Conservation (phyloP, 1,140 invertebrate species). For the Coptotermes formosanus region DNA sequence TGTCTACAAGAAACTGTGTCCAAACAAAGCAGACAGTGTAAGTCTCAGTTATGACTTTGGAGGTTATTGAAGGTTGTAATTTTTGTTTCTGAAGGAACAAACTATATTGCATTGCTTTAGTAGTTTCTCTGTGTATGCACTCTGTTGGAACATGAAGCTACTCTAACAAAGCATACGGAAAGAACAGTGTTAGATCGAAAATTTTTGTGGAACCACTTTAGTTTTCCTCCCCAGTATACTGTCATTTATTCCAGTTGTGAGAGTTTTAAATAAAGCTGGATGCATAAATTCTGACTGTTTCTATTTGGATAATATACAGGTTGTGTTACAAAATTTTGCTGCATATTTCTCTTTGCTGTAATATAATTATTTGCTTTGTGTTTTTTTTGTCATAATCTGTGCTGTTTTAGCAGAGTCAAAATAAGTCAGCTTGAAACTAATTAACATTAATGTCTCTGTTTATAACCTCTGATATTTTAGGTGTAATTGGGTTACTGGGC, state of each 20-base stretch:
- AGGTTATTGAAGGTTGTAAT: constrained; percentile 21
- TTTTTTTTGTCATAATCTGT: not conserved
- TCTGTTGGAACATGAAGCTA: not conserved
- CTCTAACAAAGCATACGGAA: not conserved
- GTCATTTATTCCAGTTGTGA: not conserved
- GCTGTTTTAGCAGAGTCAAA: not conserved
- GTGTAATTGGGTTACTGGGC: not conserved
- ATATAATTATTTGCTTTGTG: not conserved
- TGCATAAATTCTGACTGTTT: not conserved
- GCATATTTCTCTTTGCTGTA: not conserved
- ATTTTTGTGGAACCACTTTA: not conserved
- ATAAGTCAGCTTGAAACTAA: not conserved
- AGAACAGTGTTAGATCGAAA: not conserved
- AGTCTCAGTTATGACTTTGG: constrained; percentile 43
- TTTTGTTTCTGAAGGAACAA: not conserved
- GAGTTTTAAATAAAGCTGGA: not conserved
- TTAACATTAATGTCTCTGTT: not conserved
- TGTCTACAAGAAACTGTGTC: constrained; percentile 62
- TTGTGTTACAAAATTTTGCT: not conserved
- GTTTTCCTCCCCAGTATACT: not conserved
- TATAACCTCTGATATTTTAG: not conserved
- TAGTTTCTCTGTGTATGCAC: constrained; percentile 1
- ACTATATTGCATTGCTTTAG: not conserved
- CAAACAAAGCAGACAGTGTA: constrained; percentile 60
- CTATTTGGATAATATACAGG: not conserved